Evolutionary conservation across 2,113 vertebrate genomes (phyloP), one percentile per base, ranked within the genome.

Genomic region (Callithrix jacchus): DNA sequence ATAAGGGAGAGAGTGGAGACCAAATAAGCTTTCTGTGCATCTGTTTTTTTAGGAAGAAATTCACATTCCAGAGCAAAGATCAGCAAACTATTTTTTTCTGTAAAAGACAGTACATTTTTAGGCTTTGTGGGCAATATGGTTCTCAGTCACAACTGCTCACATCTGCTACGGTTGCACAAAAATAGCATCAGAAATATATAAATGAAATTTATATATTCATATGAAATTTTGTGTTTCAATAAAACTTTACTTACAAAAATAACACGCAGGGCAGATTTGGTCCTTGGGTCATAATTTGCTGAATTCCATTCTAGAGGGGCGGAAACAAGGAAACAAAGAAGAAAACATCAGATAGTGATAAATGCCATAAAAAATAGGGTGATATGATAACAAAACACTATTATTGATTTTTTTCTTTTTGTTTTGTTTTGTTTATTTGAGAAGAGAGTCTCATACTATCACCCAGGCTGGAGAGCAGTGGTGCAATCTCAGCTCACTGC

Each of bases 231-330:
- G 40, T 93, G 42, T 71, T 87, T 40, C 17, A 30, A 64, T 58
- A 79, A 87, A 96, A 91, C 37, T 35, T 89, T 71, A 74, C n/a
- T 68, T 89, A 73, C 12, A 49, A 91, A 61, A 93, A 58, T 47
- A 64, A 94, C 7, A 89, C 12, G 12, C 2, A 5, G 64, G 21
- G 49, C 74, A 76, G 9, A 79, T 83, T 54, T 90, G 52, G 77
- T 52, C n/a, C 49, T 11, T 45, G 58, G 18, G 54, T 20, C 70
- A 52, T 68, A 61, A 73, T 80, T 95, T 91, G 64, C 64, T 95
- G 42, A 80, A 4, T 47, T 35, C 16, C 81, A 20, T 89, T 81
- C 40, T 40, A 89, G 37, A 93, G 45, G 16, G 16, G 16, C 73
- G 12, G 27, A 89, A 86, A 81, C 13, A 89, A 82, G 71, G 90